Conservation (phyloP, 2,888 invertebrate species). For the Ichneumon xanthorius region DNA sequence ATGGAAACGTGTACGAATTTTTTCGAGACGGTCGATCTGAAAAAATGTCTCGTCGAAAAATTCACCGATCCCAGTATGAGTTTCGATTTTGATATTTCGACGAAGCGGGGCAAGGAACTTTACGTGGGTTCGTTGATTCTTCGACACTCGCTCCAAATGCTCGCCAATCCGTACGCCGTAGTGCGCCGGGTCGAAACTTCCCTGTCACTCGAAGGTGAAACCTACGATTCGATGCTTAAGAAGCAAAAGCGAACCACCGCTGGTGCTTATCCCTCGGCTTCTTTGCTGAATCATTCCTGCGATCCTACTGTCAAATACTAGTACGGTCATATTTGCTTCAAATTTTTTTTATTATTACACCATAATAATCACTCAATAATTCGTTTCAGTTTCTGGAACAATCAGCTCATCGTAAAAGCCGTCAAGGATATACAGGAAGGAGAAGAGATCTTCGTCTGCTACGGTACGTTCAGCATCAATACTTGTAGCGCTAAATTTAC, state of each 20-base stretch:
- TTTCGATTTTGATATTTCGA: conserved; percentile 72
- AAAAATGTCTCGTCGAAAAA: conserved; percentile 76
- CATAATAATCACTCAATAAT: conserved; percentile 37
- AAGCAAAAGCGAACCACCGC: conserved; percentile 88
- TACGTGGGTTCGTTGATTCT: conserved; percentile 89
- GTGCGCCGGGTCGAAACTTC: conserved; percentile 81
- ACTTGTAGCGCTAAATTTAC: background rate
- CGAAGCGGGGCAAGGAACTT: conserved; percentile 78
- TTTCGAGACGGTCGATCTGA: conserved; percentile 86
- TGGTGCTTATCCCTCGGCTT: conserved; percentile 94
- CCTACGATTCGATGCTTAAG: conserved; percentile 69
- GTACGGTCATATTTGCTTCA: conserved; percentile 36
- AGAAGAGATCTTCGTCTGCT: conserved; percentile 93
- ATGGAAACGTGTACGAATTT: conserved; percentile 89
- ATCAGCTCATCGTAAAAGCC: conserved; percentile 90
- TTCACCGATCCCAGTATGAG: conserved; percentile 73
- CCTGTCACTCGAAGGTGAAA: conserved; percentile 66
- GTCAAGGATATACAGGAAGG: conserved; percentile 88
- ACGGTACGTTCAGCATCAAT: conserved; percentile 86
- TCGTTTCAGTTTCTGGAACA: conserved; percentile 89
- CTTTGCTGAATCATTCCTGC: conserved; percentile 97
- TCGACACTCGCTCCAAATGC: conserved; percentile 92
- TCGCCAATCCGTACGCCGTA: conserved; percentile 92
- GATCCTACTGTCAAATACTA: conserved; percentile 86
- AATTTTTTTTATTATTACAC: background rate